Percentiles rank a stretch among this genome's conserved stretches.
Evolutionary conservation across 2,888 invertebrate species (phyloP).

Genomic region (Epirrhoe alternata): DNA sequence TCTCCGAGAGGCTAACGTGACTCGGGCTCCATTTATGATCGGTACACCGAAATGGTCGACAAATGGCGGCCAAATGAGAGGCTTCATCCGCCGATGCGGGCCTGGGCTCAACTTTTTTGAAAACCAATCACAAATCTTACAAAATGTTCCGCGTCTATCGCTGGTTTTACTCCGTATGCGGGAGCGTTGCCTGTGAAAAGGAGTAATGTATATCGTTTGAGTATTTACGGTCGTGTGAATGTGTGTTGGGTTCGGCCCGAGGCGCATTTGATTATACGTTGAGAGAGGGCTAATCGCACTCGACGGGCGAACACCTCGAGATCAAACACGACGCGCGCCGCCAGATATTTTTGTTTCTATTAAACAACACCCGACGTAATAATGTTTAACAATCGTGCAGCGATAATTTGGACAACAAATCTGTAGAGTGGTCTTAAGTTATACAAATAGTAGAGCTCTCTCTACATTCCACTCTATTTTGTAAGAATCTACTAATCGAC

Average conservation of each 20-base stretch:
- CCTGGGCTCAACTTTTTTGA: conserved; percentile 67
- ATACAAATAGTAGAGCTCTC: background rate
- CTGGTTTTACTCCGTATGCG: conserved; percentile 23
- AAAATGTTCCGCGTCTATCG: conserved; percentile 42
- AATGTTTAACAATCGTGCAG: conserved; percentile 86
- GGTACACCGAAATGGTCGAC: conserved; percentile 84
- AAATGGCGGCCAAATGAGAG: conserved; percentile 85
- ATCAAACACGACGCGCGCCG: conserved; percentile 85
- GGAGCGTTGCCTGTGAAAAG: conserved; percentile 17
- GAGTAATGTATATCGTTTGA: conserved; percentile 51
- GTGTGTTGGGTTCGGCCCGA: conserved; percentile 67
- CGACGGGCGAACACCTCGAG: conserved; percentile 85
- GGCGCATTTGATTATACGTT: conserved; percentile 85
- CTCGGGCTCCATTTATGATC: conserved; percentile 84
- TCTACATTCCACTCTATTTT: too few species aligned
- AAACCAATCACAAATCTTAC: conserved; percentile 44
- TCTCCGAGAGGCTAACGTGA: conserved; percentile 81
- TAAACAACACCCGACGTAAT: conserved; percentile 86
- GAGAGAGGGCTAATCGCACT: conserved; percentile 84
- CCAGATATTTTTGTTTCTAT: conserved; percentile 86
- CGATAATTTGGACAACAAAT: conserved; percentile 77
- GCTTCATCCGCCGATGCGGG: conserved; percentile 79
- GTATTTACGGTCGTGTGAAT: conserved; percentile 41
- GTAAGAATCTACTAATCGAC: too few species aligned
- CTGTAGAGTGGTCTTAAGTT: conserved; percentile 52